Conservation (phyloP, 2,888 invertebrate genomes). For the Limnephilus rhombicus region DNA sequence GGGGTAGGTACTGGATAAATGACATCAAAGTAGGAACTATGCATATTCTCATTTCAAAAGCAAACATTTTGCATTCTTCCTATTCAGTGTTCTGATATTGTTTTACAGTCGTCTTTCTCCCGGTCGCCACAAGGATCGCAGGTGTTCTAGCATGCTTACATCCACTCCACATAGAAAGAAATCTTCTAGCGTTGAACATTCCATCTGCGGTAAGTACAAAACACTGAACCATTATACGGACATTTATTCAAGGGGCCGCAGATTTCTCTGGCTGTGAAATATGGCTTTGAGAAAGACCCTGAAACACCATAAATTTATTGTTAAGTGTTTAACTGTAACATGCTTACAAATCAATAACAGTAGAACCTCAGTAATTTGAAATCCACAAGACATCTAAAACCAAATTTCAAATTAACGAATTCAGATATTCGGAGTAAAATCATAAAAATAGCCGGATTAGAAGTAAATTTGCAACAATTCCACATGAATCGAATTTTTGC, state of each 20-base stretch:
- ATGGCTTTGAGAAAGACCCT: neutral
- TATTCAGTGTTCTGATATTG: neutral
- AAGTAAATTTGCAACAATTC: no score
- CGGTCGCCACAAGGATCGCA: slow-evolving; percentile 52
- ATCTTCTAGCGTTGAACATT: slow-evolving; percentile 62
- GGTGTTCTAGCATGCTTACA: slow-evolving; percentile 49
- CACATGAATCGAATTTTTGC: no score
- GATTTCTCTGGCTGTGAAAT: neutral
- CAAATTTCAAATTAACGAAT: neutral
- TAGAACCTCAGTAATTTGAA: no score
- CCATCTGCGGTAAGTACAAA: slow-evolving; percentile 56
- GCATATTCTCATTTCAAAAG: no score
- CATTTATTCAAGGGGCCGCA: neutral
- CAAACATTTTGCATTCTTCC: neutral
- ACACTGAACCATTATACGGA: neutral
- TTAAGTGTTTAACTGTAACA: neutral
- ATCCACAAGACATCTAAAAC: neutral
- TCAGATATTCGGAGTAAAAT: neutral
- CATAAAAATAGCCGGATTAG: neutral
- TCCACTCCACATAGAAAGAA: slow-evolving; percentile 63
- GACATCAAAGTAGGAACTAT: no score
- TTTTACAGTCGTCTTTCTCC: slow-evolving; percentile 61
- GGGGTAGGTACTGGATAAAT: no score
- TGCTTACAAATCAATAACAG: neutral
- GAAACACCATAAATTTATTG: neutral